These are phyloP conservation scores for Linnaemya vulpina DNA, from an alignment of 2,888 invertebrate species.

Conservation along the genomic window DNA sequence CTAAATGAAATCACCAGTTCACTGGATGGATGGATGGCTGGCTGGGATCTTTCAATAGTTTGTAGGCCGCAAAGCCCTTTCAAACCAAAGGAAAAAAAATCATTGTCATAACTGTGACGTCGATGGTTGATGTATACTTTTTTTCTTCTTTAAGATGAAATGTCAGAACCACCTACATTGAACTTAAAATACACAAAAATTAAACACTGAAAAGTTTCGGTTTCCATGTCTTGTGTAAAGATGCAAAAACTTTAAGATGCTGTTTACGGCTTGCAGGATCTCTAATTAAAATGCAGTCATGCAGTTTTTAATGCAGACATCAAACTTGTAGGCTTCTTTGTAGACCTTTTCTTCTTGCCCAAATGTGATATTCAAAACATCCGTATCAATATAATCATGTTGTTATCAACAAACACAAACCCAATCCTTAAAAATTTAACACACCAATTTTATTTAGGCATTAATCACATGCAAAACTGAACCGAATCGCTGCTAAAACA, in stretches of 20 bases:
- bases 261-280: slow-evolving; percentile 31
- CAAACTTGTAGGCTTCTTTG: slow-evolving; percentile 75
- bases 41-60: slow-evolving; percentile 13
- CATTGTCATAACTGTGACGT: slow-evolving; percentile 31
- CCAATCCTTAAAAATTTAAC: slow-evolving; percentile 27
- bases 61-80: slow-evolving; percentile 20
- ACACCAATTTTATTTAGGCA: slow-evolving; percentile 31
- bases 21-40: slow-evolving; percentile 10
- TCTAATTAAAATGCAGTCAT: slow-evolving; percentile 63
- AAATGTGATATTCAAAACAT: neutral
- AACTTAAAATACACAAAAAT: slow-evolving; percentile 49
- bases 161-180: slow-evolving; percentile 69
- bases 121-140: slow-evolving; percentile 50
- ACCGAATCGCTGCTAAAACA: neutral
- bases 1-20: slow-evolving; percentile 64
- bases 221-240: slow-evolving; percentile 52
- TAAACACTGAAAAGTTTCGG: slow-evolving; percentile 56
- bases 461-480: slow-evolving; percentile 52
- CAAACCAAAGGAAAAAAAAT: slow-evolving; percentile 24
- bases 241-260: slow-evolving; percentile 54
- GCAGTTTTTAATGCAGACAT: slow-evolving; percentile 61
- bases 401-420: slow-evolving; percentile 48
- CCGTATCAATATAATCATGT: neutral
- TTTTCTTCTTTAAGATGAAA: slow-evolving; percentile 40
- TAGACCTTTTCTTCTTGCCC: slow-evolving; percentile 26